A percentile compares a stretch with the other conserved stretches of the same genome.
Evolutionary conservation across 2,888 invertebrate species (phyloP).

Genomic region (Gisinianus flammeolus): DNA sequence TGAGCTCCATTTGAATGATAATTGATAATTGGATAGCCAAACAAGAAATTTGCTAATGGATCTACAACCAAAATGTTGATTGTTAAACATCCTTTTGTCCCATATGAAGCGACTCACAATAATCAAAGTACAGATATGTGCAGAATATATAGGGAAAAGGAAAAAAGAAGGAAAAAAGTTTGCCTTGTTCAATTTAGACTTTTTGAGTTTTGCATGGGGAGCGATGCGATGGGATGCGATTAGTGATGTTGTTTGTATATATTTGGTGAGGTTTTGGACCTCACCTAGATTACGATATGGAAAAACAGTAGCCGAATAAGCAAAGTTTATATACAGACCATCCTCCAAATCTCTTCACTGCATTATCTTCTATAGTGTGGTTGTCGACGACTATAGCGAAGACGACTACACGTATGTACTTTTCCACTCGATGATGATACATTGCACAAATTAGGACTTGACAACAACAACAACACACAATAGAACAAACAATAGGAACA

Average conservation of each 20-base stretch:
- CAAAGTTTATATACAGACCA: neutral
- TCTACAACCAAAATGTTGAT: neutral
- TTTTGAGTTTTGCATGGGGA: neutral
- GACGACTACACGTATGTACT: too few species aligned
- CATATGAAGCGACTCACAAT: neutral
- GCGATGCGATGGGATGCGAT: neutral
- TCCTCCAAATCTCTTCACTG: neutral
- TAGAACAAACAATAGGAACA: neutral
- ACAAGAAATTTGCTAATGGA: neutral
- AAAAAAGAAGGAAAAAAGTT: too few species aligned
- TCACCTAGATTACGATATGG: neutral
- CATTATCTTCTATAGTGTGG: neutral
- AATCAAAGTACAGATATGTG: too few species aligned
- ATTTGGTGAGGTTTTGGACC: neutral
- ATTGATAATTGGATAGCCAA: constrained; percentile 4
- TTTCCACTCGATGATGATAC: neutral
- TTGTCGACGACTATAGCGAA: too few species aligned
- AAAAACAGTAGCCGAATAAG: neutral
- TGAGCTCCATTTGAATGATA: neutral
- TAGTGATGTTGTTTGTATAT: neutral
- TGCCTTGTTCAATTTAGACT: neutral
- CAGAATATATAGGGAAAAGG: neutral
- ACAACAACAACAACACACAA: neutral
- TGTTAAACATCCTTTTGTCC: neutral
- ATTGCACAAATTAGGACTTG: constrained; percentile 2